Evolutionary conservation across 2,888 invertebrate species (phyloP).

Genomic region (Coelinius sp.): DNA sequence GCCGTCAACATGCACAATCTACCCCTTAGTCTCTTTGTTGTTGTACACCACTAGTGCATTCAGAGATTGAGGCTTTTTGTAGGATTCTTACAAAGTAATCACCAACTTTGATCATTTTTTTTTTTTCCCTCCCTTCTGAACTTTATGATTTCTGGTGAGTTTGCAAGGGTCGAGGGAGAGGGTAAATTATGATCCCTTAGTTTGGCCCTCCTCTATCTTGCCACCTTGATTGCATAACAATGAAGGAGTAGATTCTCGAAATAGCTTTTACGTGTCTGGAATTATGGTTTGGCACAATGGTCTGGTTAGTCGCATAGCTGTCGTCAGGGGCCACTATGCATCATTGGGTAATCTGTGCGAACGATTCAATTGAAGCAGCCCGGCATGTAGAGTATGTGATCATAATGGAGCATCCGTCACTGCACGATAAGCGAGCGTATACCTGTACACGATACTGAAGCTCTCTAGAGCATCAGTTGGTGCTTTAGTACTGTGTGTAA

Average conservation of each 20-base stretch:
- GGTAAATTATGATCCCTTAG: slow-evolving; percentile 62
- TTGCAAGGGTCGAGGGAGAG: slow-evolving; percentile 32
- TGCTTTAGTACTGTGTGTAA: slow-evolving; percentile 3
- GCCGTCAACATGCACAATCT: slow-evolving; percentile 32
- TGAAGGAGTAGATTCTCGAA: slow-evolving; percentile 65
- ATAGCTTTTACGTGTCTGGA: slow-evolving; percentile 69
- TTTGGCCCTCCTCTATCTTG: slow-evolving; percentile 47
- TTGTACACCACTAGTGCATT: slow-evolving; percentile 25
- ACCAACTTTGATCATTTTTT: slow-evolving; percentile 18
- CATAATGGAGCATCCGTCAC: slow-evolving; percentile 69
- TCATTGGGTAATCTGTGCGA: slow-evolving; percentile 69
- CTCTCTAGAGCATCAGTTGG: background rate
- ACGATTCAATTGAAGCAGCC: slow-evolving; percentile 68
- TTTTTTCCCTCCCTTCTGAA: background rate
- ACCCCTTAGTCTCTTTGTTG: slow-evolving; percentile 30
- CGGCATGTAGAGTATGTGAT: slow-evolving; percentile 69
- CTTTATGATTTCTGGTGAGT: background rate
- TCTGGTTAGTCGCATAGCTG: slow-evolving; percentile 57
- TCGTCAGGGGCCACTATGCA: slow-evolving; percentile 62
- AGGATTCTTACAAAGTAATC: slow-evolving; percentile 57
- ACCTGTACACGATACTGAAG: slow-evolving; percentile 29
- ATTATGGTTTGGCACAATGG: slow-evolving; percentile 65
- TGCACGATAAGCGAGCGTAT: slow-evolving; percentile 61
- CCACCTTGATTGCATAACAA: slow-evolving; percentile 68
- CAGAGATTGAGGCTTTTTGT: slow-evolving; percentile 34